Base-by-base conservation (phyloP, 2,113 vertebrate genomes). In the Nerophis ophidion region DNA sequence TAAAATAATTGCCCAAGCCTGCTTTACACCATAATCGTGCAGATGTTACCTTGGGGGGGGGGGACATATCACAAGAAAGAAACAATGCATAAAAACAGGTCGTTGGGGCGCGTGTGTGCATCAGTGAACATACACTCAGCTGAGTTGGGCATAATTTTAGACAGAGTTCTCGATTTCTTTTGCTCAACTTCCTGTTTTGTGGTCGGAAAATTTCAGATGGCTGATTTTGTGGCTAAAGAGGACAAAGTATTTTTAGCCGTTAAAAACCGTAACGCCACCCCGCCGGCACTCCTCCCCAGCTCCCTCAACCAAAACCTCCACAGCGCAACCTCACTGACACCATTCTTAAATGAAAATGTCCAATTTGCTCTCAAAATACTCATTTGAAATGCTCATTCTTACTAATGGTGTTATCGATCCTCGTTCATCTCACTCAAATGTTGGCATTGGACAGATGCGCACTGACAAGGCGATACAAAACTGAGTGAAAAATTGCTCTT, bases 121-220 rank as follows among this genome's bases (percentile, higher is more conserved):
- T 66, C 59, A 48, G 45, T 54, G 52, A 71, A 58, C 55, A 57
- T 55, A 19, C 14, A 35, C 45, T 19, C 10, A 8, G 49, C 26
- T 69, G 55, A 54, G 57, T 16, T 82, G 69, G 63, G 70, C 76
- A 81, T 86, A 72, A 87, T 82, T 89, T 89, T 88, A 83, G 84
- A 66, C 68, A 79, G 76, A 78, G 82, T 89, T 90, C 87, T 90
- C 83, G 72, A 88, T 89, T 90, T 90, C 85, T 84, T 85, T 77
- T 86, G 63, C 16, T 47, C 2, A 77, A 84, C 88, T 91, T 91
- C 90, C 90, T 91, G 90, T 74, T 75, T 76, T 89, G 90, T 7
- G 89, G 90, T 91, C 67, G 89, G 89, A 91, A 91, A 89, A 86
- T 89, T 88, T 89, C 82, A 87, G 88, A 89, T 88, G 87, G 86